Conservation (phyloP, 2,113 vertebrate genomes). For the Lepidothrix coronata region DNA sequence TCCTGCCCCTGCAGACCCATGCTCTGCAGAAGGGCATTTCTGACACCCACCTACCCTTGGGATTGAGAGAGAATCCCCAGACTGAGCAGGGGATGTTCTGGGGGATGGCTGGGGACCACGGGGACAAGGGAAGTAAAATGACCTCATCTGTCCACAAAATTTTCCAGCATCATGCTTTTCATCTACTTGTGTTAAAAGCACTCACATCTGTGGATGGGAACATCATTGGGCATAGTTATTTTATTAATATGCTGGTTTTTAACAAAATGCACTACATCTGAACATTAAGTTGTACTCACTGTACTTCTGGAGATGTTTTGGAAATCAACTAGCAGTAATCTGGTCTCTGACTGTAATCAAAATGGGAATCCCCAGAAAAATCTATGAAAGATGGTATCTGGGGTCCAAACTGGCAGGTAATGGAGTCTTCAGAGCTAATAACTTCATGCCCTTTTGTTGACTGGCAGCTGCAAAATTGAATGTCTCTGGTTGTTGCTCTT, state of each 20-base stretch:
- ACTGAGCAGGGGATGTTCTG: neutral
- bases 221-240: neutral
- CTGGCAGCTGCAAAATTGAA: slow-evolving; percentile 70
- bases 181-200: neutral
- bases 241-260: neutral
- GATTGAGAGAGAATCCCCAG: neutral
- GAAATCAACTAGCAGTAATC: neutral
- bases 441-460: slow-evolving; percentile 58
- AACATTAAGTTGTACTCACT: neutral
- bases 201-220: neutral
- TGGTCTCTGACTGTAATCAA: neutral
- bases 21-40: neutral
- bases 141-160: neutral
- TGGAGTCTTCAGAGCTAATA: slow-evolving; percentile 60
- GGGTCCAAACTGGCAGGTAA: slow-evolving; percentile 37
- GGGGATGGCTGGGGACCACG: neutral
- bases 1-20: neutral
- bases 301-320: neutral
- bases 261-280: neutral
- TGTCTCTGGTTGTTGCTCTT: slow-evolving; percentile 56
- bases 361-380: slow-evolving; percentile 46
- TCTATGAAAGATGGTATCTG: slow-evolving; percentile 28
- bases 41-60: neutral
- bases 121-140: neutral
- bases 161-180: neutral